Evolutionary conservation across 1,140 invertebrate species (phyloP).

Genomic region (Cyrtorhinus lividipennis): DNA sequence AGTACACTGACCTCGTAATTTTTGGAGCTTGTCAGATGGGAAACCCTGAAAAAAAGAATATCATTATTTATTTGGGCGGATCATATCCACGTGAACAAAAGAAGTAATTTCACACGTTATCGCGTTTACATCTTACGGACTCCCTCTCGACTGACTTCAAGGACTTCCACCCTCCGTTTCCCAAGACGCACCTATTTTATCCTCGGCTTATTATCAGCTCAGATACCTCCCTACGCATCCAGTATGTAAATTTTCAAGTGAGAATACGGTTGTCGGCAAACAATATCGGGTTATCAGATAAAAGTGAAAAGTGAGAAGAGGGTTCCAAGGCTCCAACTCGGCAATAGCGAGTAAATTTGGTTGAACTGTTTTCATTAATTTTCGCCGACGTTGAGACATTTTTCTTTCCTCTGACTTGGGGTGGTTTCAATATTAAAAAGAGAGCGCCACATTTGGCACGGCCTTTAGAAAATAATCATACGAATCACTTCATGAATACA

Average conservation of each 20-base stretch:
- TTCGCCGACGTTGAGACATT: background rate
- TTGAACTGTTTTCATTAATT: background rate
- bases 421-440: background rate
- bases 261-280: background rate
- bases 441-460: background rate
- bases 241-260: background rate
- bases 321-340: background rate
- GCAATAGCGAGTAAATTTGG: background rate
- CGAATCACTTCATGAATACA: slow-evolving; percentile 9
- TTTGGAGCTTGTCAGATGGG: too few relatives aligned
- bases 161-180: background rate
- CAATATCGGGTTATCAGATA: background rate
- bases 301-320: background rate
- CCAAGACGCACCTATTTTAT: background rate
- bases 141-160: too few relatives aligned
- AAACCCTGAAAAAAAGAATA: too few relatives aligned
- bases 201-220: background rate
- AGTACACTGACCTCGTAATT: too few relatives aligned
- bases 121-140: background rate
- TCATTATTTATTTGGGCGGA: too few relatives aligned
- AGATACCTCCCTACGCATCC: background rate
- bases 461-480: background rate
- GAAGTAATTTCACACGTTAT: background rate
- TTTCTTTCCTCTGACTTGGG: background rate
- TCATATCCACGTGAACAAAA: background rate